Base-by-base conservation (phyloP, 2,888 invertebrate genomes). In the Spisula subtruncata region DNA sequence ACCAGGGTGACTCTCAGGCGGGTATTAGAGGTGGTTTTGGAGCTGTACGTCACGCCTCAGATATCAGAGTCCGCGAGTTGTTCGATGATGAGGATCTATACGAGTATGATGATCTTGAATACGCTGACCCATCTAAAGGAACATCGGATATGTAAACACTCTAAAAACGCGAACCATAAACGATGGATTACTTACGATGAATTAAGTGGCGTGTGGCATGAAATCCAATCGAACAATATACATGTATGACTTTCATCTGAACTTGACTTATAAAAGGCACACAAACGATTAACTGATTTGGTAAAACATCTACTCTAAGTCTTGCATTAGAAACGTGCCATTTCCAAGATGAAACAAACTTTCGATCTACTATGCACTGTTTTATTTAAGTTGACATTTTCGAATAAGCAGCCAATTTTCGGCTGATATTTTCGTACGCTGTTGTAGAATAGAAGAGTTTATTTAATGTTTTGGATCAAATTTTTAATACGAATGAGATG, bases 1-100 rank as follows among this genome's bases (percentile, higher is more conserved):
- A 96, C 93, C 95, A 96, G 90, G 94, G 93, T 35, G 96, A 96
- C 29, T 95, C 95, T 54, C 96, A 96, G 92, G 82, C 92, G 16
- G 96, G 96, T 6, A 96, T 96, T 95, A 81, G 91, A n/a, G 89
- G 94, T 51, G 90, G 91, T 46, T 95, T 96, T 89, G 96, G 96
- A 14, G 94, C 95, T 32, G 95, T 95, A 8, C 94, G 97, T 71
- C 96, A 96, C 90, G 95, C 95, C 20, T 93, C 96, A 66, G 96
- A 96, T 91, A 96, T 94, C 92, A 87, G 60, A 79, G 90, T 92
- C 81, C 88, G 71, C 12, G 92, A 83, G 92, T 93, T 85, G 94
- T 94, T 35, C 91, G 96, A 86, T 95, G 92, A 92, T 32, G 92
- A 91, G 10, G 94, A 94, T 66, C 90, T 93, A 8, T 93, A 94